phyloP scores from a whole-genome alignment of 2,797 vertebrate genomes.

The Echiichthys vipera region DNA sequence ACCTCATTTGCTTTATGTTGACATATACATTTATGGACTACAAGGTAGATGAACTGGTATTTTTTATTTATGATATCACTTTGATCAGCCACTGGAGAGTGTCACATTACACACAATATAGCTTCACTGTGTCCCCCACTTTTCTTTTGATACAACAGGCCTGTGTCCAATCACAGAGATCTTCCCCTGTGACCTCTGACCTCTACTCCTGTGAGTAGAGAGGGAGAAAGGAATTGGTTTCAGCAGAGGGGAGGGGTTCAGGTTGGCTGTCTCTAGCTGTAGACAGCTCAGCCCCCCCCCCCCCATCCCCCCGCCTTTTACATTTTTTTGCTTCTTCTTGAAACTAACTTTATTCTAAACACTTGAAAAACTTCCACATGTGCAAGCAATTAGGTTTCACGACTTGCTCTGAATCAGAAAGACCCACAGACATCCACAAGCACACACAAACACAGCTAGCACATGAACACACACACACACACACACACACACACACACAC shows the following conservation, averaged over 20 bases:
- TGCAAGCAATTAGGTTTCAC: constrained; percentile 85
- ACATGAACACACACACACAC: constrained; percentile 39
- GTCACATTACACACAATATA: constrained; percentile 58
- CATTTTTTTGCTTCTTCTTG: constrained; percentile 66
- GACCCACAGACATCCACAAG: constrained; percentile 61
- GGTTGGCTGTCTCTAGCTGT: constrained; percentile 57
- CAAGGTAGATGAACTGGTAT: constrained; percentile 54
- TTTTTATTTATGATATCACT: constrained; percentile 75
- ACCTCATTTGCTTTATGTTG: constrained; percentile 65
- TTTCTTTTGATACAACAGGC: constrained; percentile 77
- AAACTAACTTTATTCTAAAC: constrained; percentile 83
- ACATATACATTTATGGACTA: constrained; percentile 48
- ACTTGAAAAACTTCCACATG: constrained; percentile 85
- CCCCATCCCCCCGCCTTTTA: background rate
- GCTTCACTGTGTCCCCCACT: constrained; percentile 52
- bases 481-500: constrained; percentile 26
- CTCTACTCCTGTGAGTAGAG: constrained; percentile 71
- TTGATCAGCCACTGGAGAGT: constrained; percentile 67
- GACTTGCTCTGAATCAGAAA: constrained; percentile 74
- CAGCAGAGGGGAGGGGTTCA: constrained; percentile 66
- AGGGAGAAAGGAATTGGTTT: constrained; percentile 79
- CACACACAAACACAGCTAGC: constrained; percentile 45
- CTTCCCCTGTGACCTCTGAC: constrained; percentile 79
- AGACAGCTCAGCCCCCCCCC: constrained; percentile 50
- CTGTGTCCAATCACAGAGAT: constrained; percentile 84